Base-by-base conservation (phyloP, 2,113 vertebrate genomes). In the Atractosteus spatula region DNA sequence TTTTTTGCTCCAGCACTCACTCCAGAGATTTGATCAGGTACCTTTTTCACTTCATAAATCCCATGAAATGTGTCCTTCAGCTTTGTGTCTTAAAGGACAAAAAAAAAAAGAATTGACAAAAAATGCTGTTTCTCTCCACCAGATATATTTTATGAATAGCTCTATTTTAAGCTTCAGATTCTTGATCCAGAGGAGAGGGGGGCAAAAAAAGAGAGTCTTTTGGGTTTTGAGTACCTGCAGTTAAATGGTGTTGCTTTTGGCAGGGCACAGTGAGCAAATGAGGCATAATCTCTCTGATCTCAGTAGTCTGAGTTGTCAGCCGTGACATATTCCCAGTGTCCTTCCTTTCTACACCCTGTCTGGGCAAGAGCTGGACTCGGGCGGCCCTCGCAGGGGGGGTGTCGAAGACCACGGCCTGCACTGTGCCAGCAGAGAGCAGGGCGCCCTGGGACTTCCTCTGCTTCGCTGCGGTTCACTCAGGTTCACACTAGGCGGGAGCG, bases 191-290 rank as follows among this genome's bases (percentile, higher is more conserved):
- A 17, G 13, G 13, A 10, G 47, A 1, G 10, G 10, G 10, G 41
- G 41, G 55, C 17, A n/a, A n/a, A n/a, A 41, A 82, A 88, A 84
- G 84, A 85, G 75, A 79, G 86, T 82, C 84, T 80, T 76, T 83
- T 87, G 85, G 74, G 77, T 85, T 85, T 81, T 82, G 86, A 92
- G 87, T 91, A 93, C 91, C 91, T 94, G 89, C 90, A 88, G 93
- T 89, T 92, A 91, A 90, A 84, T 84, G 62, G 80, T 88, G 89
- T 94, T 93, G 86, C 82, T 91, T 89, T 95, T 94, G 91, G 93
- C 92, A 89, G 77, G 80, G 68, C 82, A 75, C 72, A 76, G 83
- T 85, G 78, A 91, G 86, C 82, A 89, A 94, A 93, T 89, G 90
- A 92, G 86, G 87, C 82, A 78, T 87, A 87, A 88, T 90, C 83